A percentile compares a stretch with the other conserved stretches of the same genome.
phyloP scores from a whole-genome alignment of 2,113 vertebrate species.

The Equus quagga region DNA sequence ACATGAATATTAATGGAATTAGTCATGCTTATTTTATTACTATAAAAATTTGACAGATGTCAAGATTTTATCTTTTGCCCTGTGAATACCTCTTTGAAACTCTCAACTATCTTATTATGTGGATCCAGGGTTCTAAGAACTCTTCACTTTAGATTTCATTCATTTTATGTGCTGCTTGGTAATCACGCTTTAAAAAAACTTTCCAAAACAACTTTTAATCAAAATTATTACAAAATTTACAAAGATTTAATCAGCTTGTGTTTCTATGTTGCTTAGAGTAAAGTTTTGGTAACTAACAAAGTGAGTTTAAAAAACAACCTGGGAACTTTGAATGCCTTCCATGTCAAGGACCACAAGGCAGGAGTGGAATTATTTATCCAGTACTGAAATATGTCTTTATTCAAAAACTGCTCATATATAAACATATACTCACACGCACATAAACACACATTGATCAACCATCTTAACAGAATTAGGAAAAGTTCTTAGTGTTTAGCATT shows the following conservation, averaged over 20 bases:
- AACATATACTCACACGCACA: not conserved
- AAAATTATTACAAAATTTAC: constrained; percentile 49
- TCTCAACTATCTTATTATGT: constrained; percentile 22
- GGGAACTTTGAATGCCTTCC: constrained; percentile 43
- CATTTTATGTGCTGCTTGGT: constrained; percentile 39
- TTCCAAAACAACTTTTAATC: constrained; percentile 54
- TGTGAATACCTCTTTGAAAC: constrained; percentile 40
- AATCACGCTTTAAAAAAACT: constrained; percentile 47
- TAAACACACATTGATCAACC: not conserved
- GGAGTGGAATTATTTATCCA: constrained; percentile 45
- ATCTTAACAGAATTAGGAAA: constrained; percentile 40
- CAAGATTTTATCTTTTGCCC: constrained; percentile 61
- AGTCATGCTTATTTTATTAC: constrained; percentile 32
- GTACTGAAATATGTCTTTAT: constrained; percentile 54
- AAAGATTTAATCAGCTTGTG: constrained; percentile 64
- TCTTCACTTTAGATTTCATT: constrained; percentile 53
- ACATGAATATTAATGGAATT: constrained; percentile 56
- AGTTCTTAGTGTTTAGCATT: constrained; percentile 49
- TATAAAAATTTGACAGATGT: constrained; percentile 63
- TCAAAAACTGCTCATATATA: constrained; percentile 43
- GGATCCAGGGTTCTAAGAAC: not conserved
- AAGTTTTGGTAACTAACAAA: constrained; percentile 58
- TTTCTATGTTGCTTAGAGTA: constrained; percentile 34
- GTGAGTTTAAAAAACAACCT: constrained; percentile 58
- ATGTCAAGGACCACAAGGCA: constrained; percentile 42